These are phyloP conservation scores for Octomys mimax DNA, from an alignment of 2,797 vertebrate genomes.

Conservation along the genomic window DNA sequence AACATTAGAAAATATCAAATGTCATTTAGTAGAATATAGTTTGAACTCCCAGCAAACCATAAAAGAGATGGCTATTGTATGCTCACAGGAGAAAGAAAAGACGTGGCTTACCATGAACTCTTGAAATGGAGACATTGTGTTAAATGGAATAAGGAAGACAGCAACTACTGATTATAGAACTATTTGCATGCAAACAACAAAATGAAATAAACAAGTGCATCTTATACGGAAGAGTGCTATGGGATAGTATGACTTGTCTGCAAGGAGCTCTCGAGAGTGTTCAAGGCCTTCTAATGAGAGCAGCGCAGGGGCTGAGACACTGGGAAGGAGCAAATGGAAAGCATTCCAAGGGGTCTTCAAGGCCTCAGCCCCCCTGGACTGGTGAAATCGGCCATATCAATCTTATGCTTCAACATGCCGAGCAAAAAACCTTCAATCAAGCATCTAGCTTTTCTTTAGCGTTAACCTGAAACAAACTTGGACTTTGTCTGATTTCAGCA, in stretches of 20 bases:
- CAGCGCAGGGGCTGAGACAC: neutral
- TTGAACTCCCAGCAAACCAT: neutral
- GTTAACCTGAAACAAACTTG: neutral
- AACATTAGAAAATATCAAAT: neutral
- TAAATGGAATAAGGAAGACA: neutral
- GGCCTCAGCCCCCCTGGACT: fast-evolving
- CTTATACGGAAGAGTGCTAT: neutral
- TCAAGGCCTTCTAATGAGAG: neutral
- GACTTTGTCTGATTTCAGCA: neutral
- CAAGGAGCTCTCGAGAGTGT: neutral
- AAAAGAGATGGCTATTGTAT: neutral
- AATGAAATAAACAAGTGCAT: neutral
- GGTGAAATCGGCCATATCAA: neutral
- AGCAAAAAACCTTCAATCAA: neutral
- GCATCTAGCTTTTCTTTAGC: neutral
- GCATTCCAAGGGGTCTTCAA: neutral
- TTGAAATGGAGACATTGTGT: neutral
- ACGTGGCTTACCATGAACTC: neutral
- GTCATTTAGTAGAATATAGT: neutral
- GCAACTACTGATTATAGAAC: neutral
- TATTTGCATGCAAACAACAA: neutral
- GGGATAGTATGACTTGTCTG: neutral
- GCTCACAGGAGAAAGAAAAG: fast-evolving
- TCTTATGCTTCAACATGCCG: neutral
- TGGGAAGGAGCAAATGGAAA: neutral